Evolutionary conservation across 2,888 invertebrate genomes (phyloP).

Genomic region (Orthosia gracilis): DNA sequence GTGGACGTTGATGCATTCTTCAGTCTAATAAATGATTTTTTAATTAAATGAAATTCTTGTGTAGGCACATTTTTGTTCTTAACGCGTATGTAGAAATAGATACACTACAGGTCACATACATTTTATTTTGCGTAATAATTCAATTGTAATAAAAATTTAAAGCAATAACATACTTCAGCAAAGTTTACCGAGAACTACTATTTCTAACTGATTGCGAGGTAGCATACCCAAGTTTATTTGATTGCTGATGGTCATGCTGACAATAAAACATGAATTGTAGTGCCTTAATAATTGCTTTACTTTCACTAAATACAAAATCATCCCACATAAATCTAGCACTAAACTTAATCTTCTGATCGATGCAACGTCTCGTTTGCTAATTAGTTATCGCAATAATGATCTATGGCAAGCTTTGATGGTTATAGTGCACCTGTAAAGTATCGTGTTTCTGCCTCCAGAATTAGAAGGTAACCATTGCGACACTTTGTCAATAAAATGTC

Average conservation of each 20-base stretch:
- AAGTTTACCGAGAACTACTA: too few species aligned
- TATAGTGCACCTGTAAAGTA: constrained; percentile 49
- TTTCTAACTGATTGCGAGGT: not conserved
- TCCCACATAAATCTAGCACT: constrained; percentile 20
- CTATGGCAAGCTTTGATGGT: constrained; percentile 33
- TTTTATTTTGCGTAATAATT: too few species aligned
- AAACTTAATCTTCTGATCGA: constrained; percentile 10
- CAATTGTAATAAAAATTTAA: too few species aligned
- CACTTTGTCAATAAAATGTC: constrained; percentile 49
- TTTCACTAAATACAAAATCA: constrained; percentile 14
- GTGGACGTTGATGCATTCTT: not conserved
- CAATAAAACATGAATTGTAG: not conserved
- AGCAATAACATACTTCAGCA: too few species aligned
- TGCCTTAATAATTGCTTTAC: constrained; percentile 1
- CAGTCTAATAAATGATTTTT: not conserved
- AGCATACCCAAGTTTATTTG: not conserved
- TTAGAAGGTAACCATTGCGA: constrained; percentile 44
- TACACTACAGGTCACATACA: too few species aligned
- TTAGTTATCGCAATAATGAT: constrained; percentile 43
- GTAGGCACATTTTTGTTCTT: too few species aligned
- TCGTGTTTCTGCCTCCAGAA: constrained; percentile 25
- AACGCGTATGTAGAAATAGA: too few species aligned
- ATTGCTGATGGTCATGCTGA: not conserved
- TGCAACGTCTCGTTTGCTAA: constrained; percentile 36
- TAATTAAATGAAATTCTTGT: not conserved